These are phyloP conservation scores for Orientallactaga bullata DNA, from an alignment of 2,113 vertebrate species.

Conservation along the genomic window DNA sequence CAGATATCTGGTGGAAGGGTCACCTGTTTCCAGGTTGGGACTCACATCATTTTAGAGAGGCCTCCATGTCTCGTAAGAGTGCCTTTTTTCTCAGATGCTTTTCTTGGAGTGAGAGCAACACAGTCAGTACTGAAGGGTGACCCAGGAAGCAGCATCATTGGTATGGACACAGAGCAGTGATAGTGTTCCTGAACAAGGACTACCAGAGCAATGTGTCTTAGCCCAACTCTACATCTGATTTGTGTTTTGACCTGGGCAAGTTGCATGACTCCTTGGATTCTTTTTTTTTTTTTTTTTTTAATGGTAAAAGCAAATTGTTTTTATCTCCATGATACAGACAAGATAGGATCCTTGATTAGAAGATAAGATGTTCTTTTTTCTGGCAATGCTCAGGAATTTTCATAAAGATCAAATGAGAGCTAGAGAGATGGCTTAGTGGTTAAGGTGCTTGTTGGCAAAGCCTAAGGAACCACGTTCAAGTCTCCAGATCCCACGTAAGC, in stretches of 20 bases:
- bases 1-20: background rate
- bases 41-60: background rate
- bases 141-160: background rate
- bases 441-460: too few relatives aligned
- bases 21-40: background rate
- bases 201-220: background rate
- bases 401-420: too few relatives aligned
- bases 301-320: too few relatives aligned
- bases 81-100: background rate
- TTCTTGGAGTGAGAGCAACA: background rate
- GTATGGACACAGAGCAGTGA: background rate
- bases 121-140: background rate
- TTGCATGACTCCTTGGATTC: background rate
- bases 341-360: background rate
- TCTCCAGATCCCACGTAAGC: too few relatives aligned
- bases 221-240: background rate
- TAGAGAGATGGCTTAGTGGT: too few relatives aligned
- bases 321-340: too few relatives aligned
- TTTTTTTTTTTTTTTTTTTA: background rate
- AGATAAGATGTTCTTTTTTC: background rate
- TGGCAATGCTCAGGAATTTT: background rate
- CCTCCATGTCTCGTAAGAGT: constrained; percentile 13
- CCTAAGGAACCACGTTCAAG: too few relatives aligned
- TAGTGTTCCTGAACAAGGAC: background rate
- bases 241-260: background rate